Percentiles rank a stretch among this genome's conserved stretches.
phyloP scores from a whole-genome alignment of 2,113 vertebrate species.

The Nannospalax galili region DNA sequence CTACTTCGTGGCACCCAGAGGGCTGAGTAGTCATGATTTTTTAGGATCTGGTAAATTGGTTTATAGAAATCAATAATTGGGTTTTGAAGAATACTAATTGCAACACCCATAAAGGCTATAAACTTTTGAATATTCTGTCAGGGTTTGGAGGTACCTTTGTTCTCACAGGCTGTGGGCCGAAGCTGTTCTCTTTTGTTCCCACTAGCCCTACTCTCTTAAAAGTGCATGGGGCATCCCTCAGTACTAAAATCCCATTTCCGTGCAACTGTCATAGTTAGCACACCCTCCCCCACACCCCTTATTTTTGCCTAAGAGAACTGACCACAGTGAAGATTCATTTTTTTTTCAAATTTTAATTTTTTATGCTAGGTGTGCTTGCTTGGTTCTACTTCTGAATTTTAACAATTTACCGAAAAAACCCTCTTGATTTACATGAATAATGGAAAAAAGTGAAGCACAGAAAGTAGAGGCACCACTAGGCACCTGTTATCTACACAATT shows the following conservation, averaged over 20 bases:
- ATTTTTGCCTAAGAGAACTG: too few species aligned
- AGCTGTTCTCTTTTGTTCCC: slow-evolving; percentile 72
- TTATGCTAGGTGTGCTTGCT: background rate
- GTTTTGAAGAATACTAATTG: slow-evolving; percentile 75
- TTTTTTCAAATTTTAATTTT: background rate
- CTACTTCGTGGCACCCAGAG: slow-evolving; percentile 61
- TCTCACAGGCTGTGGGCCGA: slow-evolving; percentile 68
- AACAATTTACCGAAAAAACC: background rate
- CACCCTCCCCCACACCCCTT: background rate
- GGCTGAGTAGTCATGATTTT: slow-evolving; percentile 69
- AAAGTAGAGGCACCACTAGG: background rate
- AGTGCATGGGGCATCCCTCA: background rate
- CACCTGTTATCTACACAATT: background rate
- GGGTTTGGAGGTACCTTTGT: slow-evolving; percentile 79
- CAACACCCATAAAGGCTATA: slow-evolving; percentile 67
- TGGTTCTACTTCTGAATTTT: background rate
- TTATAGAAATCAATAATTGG: slow-evolving; percentile 79
- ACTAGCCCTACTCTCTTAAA: slow-evolving; percentile 64
- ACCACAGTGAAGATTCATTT: background rate
- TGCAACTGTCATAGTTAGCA: background rate
- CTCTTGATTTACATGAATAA: background rate
- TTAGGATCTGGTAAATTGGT: slow-evolving; percentile 76
- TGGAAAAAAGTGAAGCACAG: background rate
- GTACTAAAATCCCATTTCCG: slow-evolving; percentile 56
- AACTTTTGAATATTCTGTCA: slow-evolving; percentile 68